Base-by-base conservation (phyloP, 1,140 invertebrate species). In the Brachionus paranguensis region DNA sequence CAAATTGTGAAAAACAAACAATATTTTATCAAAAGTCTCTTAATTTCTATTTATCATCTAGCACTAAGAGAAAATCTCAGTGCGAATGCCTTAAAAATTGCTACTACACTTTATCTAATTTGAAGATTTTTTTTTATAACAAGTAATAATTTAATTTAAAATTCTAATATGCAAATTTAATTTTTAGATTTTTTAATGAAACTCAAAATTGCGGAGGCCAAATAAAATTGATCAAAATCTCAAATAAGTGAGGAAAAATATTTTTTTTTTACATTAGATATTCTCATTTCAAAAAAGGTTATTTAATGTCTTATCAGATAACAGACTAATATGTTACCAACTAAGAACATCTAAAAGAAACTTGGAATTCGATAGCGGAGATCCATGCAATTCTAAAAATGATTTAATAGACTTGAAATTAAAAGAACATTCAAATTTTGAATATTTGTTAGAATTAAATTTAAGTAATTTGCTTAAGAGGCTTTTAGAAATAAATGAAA, bases 71-170 rank as follows among this genome's bases (percentile, higher is more conserved):
- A 74, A 74, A n/a, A 10, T n/a, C 10, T 41, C 24, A 74, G 20
- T 74, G 70, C 3, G 10, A 74, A 43, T 74, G 70, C 20, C 2
- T 17, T 1, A 43, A 24, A 5, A 43, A 43, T 17, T 74, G 70
- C 43, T 43, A 20, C 43, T 74, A 74, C 41, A 74, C 70, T 11
- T 43, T 20, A 47, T 74, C 70, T 43, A 74, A 74, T 43, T 7
- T 41, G 5, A 43, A 11, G 17, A 74, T 74, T 74, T 74, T 74
- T 8, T 74, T n/a, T 74, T 43, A 74, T 74, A 33, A 74, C 70
- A 74, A 74, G 70, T 74, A 68, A 68, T 5, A n/a, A n/a, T 55
- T n/a, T 55, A 1, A 12, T 55, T 12, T 14, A n/a, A 55, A 55
- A 5, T 2, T 55, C 11, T 37, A 55, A 4, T 2, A 6, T 55